These are phyloP conservation scores for Agrilus planipennis DNA, from an alignment of 1,140 invertebrate genomes.

Conservation along the genomic window DNA sequence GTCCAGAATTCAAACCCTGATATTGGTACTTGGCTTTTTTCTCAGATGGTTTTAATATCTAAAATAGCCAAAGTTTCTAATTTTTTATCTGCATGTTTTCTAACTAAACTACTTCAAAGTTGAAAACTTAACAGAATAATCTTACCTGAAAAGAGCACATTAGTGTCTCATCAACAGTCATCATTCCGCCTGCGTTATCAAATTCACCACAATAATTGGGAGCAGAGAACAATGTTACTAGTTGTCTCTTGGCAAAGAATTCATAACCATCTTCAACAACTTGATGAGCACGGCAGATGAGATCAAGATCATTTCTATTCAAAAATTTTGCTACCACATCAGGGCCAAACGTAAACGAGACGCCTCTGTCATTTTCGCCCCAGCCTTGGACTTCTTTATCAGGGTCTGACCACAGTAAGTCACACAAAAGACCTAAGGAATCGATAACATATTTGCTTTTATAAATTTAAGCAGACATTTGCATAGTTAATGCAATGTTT, in stretches of 20 bases:
- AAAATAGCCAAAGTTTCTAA: slow-evolving; percentile 6
- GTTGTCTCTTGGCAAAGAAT: slow-evolving; percentile 54
- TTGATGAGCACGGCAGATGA: slow-evolving; percentile 87
- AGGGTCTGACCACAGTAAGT: slow-evolving; percentile 85
- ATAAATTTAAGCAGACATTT: no score
- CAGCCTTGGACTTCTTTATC: slow-evolving; percentile 79
- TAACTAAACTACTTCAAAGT: background rate
- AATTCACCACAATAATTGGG: slow-evolving; percentile 86
- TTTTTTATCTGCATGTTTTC: no score
- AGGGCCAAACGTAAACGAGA: slow-evolving; percentile 76
- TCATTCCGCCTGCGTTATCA: slow-evolving; percentile 78
- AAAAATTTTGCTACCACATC: slow-evolving; percentile 78
- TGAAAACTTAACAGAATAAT: background rate
- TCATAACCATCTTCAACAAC: slow-evolving; percentile 53
- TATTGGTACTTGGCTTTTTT: slow-evolving; percentile 99
- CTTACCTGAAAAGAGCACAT: slow-evolving; percentile 87
- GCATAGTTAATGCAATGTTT: no score
- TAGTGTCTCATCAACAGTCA: slow-evolving; percentile 97
- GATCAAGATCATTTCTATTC: slow-evolving; percentile 71
- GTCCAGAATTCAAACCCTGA: slow-evolving; percentile 64
- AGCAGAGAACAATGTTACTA: slow-evolving; percentile 85
- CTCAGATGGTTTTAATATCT: slow-evolving; percentile 98
- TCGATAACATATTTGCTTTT: no score
- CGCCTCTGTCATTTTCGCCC: slow-evolving; percentile 81
- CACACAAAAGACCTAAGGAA: slow-evolving; percentile 67